Evolutionary conservation across 2,888 invertebrate species (phyloP).

Genomic region (Brachylomia viminalis): DNA sequence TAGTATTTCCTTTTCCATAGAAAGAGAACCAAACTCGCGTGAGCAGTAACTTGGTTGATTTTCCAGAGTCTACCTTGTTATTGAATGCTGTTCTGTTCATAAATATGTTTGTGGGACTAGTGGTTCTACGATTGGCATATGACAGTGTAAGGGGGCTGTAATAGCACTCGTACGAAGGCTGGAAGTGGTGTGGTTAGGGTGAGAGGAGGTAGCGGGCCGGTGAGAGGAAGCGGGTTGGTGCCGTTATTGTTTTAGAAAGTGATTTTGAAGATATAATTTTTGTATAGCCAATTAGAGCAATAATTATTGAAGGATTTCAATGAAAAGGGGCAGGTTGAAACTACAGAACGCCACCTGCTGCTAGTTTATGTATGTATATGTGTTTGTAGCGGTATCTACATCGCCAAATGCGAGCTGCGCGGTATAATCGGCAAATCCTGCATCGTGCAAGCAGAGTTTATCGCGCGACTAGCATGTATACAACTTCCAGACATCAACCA

Average conservation of each 20-base stretch:
- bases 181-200: background rate
- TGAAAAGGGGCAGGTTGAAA: background rate
- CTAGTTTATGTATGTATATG: too few species aligned
- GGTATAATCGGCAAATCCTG: too few species aligned
- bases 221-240: background rate
- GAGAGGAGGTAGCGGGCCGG: conserved; percentile 1
- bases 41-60: conserved; percentile 19
- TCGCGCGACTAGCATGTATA: too few species aligned
- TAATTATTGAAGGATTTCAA: too few species aligned
- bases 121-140: conserved; percentile 26
- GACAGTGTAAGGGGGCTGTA: conserved; percentile 23
- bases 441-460: too few species aligned
- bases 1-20: background rate
- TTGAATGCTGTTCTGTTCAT: conserved; percentile 37
- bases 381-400: too few species aligned
- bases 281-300: too few species aligned
- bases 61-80: conserved; percentile 26
- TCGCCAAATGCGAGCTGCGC: too few species aligned
- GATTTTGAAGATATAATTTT: too few species aligned
- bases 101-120: conserved; percentile 49
- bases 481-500: too few species aligned
- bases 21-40: background rate
- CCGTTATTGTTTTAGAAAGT: background rate
- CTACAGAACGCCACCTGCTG: background rate
- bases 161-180: conserved; percentile 36